Evolutionary conservation across 2,797 vertebrate species (phyloP).

Genomic region (Trichosurus vulpecula): DNA sequence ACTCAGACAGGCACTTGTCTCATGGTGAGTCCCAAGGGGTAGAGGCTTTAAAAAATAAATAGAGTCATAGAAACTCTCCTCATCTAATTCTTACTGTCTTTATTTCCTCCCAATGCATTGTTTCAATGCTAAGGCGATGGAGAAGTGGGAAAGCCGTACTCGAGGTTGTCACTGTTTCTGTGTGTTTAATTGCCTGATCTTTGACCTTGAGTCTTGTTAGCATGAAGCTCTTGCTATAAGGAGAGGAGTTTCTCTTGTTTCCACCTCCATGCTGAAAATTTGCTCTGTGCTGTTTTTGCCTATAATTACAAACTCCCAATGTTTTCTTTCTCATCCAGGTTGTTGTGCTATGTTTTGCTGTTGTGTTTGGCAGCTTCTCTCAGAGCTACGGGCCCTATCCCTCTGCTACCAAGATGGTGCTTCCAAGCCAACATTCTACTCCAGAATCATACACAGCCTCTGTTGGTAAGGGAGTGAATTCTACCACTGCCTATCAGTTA

Average conservation of each 20-base stretch:
- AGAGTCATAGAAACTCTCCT: fast-evolving
- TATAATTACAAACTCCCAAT: not conserved
- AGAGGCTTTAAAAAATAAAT: not conserved
- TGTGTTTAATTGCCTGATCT: not conserved
- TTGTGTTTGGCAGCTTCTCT: constrained; percentile 94
- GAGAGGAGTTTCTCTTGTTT: constrained; percentile 78
- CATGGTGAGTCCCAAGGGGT: constrained; percentile 88
- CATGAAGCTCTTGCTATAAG: not conserved
- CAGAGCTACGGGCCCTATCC: constrained; percentile 90
- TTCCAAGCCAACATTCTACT: constrained; percentile 85
- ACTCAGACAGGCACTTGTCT: constrained; percentile 98
- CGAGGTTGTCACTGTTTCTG: fast-evolving
- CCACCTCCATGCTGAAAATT: not conserved
- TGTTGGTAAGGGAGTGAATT: constrained; percentile 79
- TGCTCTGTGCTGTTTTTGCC: not conserved
- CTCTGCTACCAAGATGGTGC: constrained; percentile 88
- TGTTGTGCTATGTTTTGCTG: constrained; percentile 93
- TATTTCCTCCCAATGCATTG: not conserved
- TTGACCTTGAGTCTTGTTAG: not conserved
- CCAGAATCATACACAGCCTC: constrained; percentile 93
- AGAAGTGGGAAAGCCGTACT: not conserved
- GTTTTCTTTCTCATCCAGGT: constrained; percentile 84
- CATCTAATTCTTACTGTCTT: too few species aligned
- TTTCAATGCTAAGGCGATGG: not conserved
- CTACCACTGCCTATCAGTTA: fast-evolving